Percentiles rank a stretch among this genome's conserved stretches.
Evolutionary conservation across 2,113 vertebrate species (phyloP).

Genomic region (Piaya cayana): DNA sequence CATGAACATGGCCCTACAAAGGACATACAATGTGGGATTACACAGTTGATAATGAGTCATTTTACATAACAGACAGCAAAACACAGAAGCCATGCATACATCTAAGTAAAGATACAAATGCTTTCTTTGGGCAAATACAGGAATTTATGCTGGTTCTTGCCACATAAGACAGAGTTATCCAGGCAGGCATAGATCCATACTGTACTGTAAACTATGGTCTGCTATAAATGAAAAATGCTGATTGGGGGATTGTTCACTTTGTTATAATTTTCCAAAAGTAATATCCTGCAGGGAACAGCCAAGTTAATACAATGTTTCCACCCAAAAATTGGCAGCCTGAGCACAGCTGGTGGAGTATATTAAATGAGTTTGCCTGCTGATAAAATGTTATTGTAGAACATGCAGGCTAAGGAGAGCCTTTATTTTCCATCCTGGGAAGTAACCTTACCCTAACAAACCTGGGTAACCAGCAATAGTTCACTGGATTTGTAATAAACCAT

Average conservation of each 20-base stretch:
- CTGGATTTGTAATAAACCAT: neutral
- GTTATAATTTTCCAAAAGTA: constrained; percentile 52
- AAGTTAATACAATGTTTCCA: constrained; percentile 68
- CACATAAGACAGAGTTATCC: neutral
- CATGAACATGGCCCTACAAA: neutral
- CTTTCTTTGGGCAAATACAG: neutral
- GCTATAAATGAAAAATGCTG: constrained; percentile 54
- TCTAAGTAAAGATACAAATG: neutral
- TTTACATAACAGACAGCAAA: accelerated
- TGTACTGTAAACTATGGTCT: constrained; percentile 5
- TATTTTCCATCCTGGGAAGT: neutral
- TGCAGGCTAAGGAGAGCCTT: neutral
- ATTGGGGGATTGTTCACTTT: constrained; percentile 45
- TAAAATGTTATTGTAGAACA: constrained; percentile 54
- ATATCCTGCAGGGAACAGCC: constrained; percentile 39
- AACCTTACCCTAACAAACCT: neutral
- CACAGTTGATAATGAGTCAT: neutral
- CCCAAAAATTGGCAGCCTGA: constrained; percentile 49
- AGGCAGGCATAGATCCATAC: neutral
- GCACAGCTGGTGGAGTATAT: neutral
- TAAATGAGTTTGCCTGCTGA: constrained; percentile 48
- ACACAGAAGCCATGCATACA: accelerated
- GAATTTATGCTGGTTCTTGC: neutral
- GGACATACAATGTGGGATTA: neutral
- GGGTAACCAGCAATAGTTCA: neutral